These are phyloP conservation scores for Notechis scutatus DNA, from an alignment of 2,113 vertebrate genomes.

Conservation along the genomic window DNA sequence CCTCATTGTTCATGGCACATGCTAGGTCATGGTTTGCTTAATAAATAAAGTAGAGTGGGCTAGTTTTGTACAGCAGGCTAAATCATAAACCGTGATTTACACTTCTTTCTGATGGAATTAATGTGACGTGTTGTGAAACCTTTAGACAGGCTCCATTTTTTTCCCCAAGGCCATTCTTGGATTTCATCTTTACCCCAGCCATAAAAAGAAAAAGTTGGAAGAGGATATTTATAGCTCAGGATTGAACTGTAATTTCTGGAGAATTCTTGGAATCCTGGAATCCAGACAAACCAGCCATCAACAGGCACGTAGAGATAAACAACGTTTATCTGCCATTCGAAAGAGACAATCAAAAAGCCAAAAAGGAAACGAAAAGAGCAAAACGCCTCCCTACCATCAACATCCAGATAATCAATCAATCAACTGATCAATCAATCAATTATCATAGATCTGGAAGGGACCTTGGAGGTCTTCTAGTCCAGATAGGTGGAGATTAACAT, in stretches of 20 bases:
- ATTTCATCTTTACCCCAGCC: not conserved
- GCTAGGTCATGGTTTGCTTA: not conserved
- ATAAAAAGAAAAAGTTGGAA: not conserved
- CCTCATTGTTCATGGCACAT: not conserved
- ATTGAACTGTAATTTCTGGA: not conserved
- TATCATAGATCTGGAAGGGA: too few relatives aligned
- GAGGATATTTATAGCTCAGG: not conserved
- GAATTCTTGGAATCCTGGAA: too few relatives aligned
- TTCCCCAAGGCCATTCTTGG: not conserved
- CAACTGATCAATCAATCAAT: too few relatives aligned
- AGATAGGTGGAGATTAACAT: too few relatives aligned
- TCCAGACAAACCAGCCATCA: too few relatives aligned
- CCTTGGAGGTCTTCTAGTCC: too few relatives aligned
- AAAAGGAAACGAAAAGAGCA: too few relatives aligned
- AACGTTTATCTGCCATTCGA: too few relatives aligned
- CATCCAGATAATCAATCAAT: too few relatives aligned
- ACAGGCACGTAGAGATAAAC: too few relatives aligned
- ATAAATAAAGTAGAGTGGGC: not conserved
- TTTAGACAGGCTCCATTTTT: not conserved
- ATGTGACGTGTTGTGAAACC: not conserved
- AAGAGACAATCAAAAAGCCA: too few relatives aligned
- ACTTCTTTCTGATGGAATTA: not conserved
- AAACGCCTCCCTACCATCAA: too few relatives aligned
- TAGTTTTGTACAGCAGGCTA: not conserved
- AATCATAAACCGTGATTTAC: not conserved